Evolutionary conservation across 2,113 vertebrate genomes (phyloP), one percentile per base, ranked within the genome.

Genomic region (Gymnorhina tibicen): DNA sequence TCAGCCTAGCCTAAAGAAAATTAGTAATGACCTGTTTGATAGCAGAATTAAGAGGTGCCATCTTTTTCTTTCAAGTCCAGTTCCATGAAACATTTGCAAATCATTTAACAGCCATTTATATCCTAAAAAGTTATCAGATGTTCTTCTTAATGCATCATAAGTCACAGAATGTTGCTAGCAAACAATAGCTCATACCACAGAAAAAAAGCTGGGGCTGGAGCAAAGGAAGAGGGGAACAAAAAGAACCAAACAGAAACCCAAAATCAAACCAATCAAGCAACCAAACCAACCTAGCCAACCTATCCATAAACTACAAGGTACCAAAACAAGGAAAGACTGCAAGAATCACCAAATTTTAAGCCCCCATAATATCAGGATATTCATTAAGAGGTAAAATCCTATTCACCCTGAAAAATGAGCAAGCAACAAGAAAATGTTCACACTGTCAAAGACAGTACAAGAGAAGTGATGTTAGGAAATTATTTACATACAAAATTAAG

Each of bases 121-220:
- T 55, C 35, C 58, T 55, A 72, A 95, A 41, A 35, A 50, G 30
- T 72, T 82, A 39, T 68, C 59, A 72, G 58, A 42, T 72, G 44
- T 28, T 79, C 16, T 17, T 66, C 39, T 75, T 64, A 83, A 63
- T 23, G 52, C 17, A 37, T 42, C 15, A 3, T 19, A 88, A 88
- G 24, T 70, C 66, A 50, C 12, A 68, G 52, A 91, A 83, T 9
- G 4, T 83, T 67, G 56, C 15, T 68, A 75, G 41, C 22, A 78
- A 73, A 56, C 6, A 60, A 14, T 24, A 78, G 28, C 17, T 62
- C 21, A 27, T 13, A 58, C 11, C 15, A 74, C 11, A 41, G 46
- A 53, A 73, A 37, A 60, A 30, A 3, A 1, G 2, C 2, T n/a
- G 2, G 5, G 13, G 2, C 5, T 19, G 7, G 19, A 28, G n/a